Base-by-base conservation (phyloP, 2,888 invertebrate species). In the Aleiodes alternator region DNA sequence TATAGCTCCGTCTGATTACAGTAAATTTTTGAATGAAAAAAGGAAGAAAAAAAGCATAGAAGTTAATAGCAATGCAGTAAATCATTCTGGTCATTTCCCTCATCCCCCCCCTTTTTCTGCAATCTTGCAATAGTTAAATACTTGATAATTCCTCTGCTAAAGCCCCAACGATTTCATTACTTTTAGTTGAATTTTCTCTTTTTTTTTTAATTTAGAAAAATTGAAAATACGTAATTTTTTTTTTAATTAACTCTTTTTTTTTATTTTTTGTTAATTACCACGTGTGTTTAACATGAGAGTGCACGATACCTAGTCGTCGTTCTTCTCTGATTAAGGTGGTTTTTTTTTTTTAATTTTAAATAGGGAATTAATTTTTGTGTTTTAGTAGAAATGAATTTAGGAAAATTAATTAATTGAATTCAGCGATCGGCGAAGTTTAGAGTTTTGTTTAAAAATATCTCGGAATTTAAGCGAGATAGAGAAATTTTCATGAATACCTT, bases 251-350 rank as follows among this genome's bases (percentile, higher is more conserved):
- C 16, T 81, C 80, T 80, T 76, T 77, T 82, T 78, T 72, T 29
- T 34, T 31, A 80, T 76, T 77, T 81, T 78, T 72, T 29, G 9
- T 31, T 31, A 51, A 31, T 64, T 50, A 81, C 79, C 80, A 84
- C 80, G 85, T 82, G 83, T 84, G 82, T 83, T 84, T 76, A 84
- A 84, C 85, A 81, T 85, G 83, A 86, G 86, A 86, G 86, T 86
- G 86, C 86, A 86, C 85, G 79, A 77, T 79, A 80, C 83, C 80
- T 77, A 80, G 78, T 74, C 64, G 56, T 74, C 51, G 29, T 72
- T 72, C 23, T 57, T 50, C 55, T 73, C 61, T 66, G 57, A 61
- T 71, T 53, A 55, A 71, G 14, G 12, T 57, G 23, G 48, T 69
- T 34, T 51, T 55, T 69, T 14, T 43, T 73, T 43, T 51, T 23